Evolutionary conservation across 2,888 invertebrate genomes (phyloP).

Genomic region (Clostera curtula): DNA sequence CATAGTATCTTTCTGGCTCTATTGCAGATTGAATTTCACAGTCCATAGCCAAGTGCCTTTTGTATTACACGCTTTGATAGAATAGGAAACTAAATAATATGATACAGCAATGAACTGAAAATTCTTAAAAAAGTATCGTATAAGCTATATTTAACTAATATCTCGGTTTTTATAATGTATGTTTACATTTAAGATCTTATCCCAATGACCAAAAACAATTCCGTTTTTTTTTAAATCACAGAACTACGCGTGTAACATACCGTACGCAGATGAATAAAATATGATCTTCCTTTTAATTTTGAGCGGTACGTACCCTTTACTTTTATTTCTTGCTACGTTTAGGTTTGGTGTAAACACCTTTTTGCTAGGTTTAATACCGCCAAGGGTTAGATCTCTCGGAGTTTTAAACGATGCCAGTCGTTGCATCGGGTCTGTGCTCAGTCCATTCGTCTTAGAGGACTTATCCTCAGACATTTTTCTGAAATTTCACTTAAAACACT

Average conservation of each 20-base stretch:
- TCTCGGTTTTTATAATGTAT: no score
- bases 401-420: conserved; percentile 69
- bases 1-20: no score
- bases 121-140: not conserved
- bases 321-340: conserved; percentile 77
- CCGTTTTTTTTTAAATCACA: no score
- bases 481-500: not conserved
- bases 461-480: conserved; percentile 48
- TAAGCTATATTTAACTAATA: conserved; percentile 4
- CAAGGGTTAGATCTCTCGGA: conserved; percentile 74
- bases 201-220: no score
- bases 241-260: no score
- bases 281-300: not conserved
- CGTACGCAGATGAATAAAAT: no score
- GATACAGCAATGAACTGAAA: not conserved
- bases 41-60: no score
- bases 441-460: conserved; percentile 39
- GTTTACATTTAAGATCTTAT: no score
- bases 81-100: not conserved
- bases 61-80: no score
- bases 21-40: no score
- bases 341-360: conserved; percentile 77
- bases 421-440: conserved; percentile 45
- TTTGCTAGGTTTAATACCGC: conserved; percentile 65
- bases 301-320: conserved; percentile 49